Evolutionary conservation across 2,888 invertebrate species (phyloP).

Genomic region (Alsophila aescularia): DNA sequence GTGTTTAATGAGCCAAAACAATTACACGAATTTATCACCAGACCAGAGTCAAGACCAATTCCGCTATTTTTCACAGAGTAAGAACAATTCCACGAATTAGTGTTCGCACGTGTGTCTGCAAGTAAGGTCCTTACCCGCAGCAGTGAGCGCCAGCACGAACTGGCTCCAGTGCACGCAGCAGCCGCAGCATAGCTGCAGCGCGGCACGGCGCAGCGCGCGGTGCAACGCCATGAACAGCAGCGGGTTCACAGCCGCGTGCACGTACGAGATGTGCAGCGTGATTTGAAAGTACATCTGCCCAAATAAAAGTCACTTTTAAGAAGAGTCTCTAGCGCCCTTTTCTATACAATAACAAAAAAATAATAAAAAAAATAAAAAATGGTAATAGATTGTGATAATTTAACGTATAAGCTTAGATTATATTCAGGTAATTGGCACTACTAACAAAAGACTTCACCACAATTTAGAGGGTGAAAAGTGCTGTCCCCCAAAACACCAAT

Average conservation of each 20-base stretch:
- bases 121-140: conserved; percentile 64
- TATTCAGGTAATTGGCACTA: no score
- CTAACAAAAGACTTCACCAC: no score
- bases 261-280: conserved; percentile 93
- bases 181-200: conserved; percentile 90
- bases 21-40: not conserved
- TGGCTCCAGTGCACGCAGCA: conserved; percentile 87
- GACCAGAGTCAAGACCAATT: no score
- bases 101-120: not conserved
- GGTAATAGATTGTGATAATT: no score
- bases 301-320: not conserved
- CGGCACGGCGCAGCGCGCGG: conserved; percentile 89
- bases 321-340: no score
- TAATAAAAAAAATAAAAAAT: no score
- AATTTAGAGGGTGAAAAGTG: no score
- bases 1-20: not conserved
- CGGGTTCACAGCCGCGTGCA: conserved; percentile 94
- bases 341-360: no score
- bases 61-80: not conserved
- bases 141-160: conserved; percentile 83
- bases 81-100: conserved; percentile 2
- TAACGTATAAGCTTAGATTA: no score
- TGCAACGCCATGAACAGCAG: conserved; percentile 91
- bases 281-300: conserved; percentile 86
- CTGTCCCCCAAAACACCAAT: no score